These are phyloP conservation scores for Acanthacorydalis orientalis DNA, from an alignment of 2,888 invertebrate species.

Conservation along the genomic window DNA sequence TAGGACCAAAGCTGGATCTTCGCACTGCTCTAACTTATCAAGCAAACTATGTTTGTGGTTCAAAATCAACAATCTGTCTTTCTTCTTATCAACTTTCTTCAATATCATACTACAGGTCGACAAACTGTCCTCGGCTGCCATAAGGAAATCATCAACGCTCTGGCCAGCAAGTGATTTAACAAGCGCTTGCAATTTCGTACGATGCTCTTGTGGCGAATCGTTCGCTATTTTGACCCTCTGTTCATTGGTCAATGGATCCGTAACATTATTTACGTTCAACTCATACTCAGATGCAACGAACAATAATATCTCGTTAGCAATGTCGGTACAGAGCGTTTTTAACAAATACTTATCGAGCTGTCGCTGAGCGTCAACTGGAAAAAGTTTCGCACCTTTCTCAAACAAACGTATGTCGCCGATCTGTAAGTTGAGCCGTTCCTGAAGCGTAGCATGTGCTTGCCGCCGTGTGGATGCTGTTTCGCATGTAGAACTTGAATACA, in stretches of 20 bases:
- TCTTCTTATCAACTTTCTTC: conserved; percentile 82
- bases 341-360: conserved; percentile 68
- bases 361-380: conserved; percentile 43
- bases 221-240: conserved; percentile 53
- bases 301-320: conserved; percentile 59
- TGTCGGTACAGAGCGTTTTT: conserved; percentile 68
- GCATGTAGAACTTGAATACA: conserved; percentile 58
- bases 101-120: conserved; percentile 59
- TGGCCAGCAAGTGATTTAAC: conserved; percentile 51
- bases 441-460: conserved; percentile 64
- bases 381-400: conserved; percentile 56
- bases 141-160: conserved; percentile 64
- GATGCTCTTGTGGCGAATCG: conserved; percentile 51
- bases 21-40: conserved; percentile 55
- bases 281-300: conserved; percentile 64
- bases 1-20: conserved; percentile 61
- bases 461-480: conserved; percentile 50
- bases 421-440: conserved; percentile 66
- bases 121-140: conserved; percentile 54
- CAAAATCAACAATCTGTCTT: conserved; percentile 56
- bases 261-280: conserved; percentile 34
- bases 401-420: conserved; percentile 60
- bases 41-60: conserved; percentile 68
- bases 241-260: conserved; percentile 39
- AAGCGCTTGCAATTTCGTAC: conserved; percentile 43